Evolutionary conservation across 2,888 invertebrate species (phyloP).

Genomic region (Melieria omissa): DNA sequence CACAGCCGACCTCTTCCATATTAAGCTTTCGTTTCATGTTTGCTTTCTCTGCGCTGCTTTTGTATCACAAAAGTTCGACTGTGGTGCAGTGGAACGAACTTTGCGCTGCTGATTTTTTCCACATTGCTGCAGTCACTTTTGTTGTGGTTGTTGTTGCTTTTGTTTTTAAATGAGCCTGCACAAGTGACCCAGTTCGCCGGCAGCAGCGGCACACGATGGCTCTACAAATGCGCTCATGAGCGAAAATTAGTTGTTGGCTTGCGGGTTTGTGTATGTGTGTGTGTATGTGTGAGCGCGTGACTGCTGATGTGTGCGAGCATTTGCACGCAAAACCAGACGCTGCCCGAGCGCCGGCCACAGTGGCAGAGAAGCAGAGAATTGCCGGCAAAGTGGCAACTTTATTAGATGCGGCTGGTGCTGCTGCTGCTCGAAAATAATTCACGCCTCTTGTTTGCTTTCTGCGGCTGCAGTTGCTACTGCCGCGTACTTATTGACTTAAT

Average conservation of each 20-base stretch:
- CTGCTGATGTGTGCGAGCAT: not conserved
- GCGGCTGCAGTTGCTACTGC: no score
- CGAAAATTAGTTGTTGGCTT: conserved; percentile 12
- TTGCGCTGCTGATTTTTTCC: not conserved
- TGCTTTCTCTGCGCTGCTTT: no score
- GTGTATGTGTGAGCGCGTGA: not conserved
- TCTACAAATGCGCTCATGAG: conserved; percentile 8
- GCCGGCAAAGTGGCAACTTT: no score
- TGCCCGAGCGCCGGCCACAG: no score
- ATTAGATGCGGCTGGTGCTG: no score
- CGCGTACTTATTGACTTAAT: no score
- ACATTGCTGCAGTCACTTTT: conserved; percentile 8
- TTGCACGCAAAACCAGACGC: not conserved
- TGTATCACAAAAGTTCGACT: no score
- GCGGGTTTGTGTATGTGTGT: not conserved
- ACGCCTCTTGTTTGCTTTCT: no score
- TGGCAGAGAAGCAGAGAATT: no score
- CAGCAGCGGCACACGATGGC: no score
- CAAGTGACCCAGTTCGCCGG: conserved; percentile 15
- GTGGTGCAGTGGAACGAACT: conserved; percentile 16
- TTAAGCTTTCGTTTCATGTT: no score
- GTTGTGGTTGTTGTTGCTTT: conserved; percentile 15
- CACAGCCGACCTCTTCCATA: not conserved
- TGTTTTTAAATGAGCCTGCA: conserved; percentile 10
- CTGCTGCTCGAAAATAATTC: no score